Base-by-base conservation (phyloP, 2,888 invertebrate genomes). In the Cistogaster globosa region DNA sequence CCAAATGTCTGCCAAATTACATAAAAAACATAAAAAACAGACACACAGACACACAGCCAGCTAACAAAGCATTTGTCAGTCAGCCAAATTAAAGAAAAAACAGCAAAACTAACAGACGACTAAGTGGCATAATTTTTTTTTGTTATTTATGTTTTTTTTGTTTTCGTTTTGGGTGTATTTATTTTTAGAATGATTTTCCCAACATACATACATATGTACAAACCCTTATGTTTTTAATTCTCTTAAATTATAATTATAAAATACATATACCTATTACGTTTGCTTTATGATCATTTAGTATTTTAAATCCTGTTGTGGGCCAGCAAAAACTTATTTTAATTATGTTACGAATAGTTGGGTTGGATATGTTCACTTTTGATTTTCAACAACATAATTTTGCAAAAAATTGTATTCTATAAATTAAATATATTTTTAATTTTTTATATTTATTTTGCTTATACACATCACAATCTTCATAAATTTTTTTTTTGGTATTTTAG, bases 161-260 rank as follows among this genome's bases (percentile, higher is more conserved):
- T 32, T 57, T 81, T 74, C 48, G 12, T 78, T 51, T 78, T 78
- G 60, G 36, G 45, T 57, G 45, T 38, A 75, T 62, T 63, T 85
- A 82, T 82, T 82, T 85, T 82, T 82, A 78, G 74, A 81, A 76
- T 12, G 26, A 58, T 74, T 81, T 69, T 77, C 42, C 53, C 75
- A 65, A 53, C 65, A 62, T n/a, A n/a, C n/a, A n/a, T n/a, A n/a
- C n/a, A n/a, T n/a, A n/a, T n/a, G n/a, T n/a, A n/a, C n/a, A n/a
- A n/a, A n/a, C n/a, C n/a, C n/a, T n/a, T n/a, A 42, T 62, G 36
- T 18, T 71, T 77, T 42, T 22, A 16, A 14, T 60, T 81, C 32
- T 36, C 11, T 51, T 12, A 51, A 5, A n/a, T 11, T 20, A 7
- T 36, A 20, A 48, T 18, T 48, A 2, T 14, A 5, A 57, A 4